phyloP scores from a whole-genome alignment of 2,888 invertebrate species.

The Gasteruption jaculator region DNA sequence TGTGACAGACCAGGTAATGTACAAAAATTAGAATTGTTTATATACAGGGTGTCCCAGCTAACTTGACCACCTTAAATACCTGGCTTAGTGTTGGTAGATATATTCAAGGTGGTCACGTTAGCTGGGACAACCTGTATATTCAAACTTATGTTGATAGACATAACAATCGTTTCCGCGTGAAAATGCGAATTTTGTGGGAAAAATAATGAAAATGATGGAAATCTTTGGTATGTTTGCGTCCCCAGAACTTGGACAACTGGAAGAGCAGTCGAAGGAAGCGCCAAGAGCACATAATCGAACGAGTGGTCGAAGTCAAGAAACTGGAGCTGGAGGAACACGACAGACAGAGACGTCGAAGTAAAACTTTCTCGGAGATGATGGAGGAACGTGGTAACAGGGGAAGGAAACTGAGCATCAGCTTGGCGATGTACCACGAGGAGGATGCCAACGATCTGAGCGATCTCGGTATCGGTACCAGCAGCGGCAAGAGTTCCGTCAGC shows the following conservation, averaged over 20 bases:
- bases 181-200: too few species aligned
- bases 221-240: too few species aligned
- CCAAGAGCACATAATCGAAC: conserved; percentile 84
- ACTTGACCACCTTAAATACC: too few species aligned
- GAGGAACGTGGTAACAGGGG: conserved; percentile 69
- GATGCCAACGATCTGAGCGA: conserved; percentile 82
- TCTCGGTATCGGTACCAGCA: conserved; percentile 63
- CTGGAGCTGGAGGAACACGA: conserved; percentile 74
- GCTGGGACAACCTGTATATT: too few species aligned
- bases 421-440: conserved; percentile 74
- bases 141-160: too few species aligned
- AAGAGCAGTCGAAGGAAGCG: conserved; percentile 89
- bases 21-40: too few species aligned
- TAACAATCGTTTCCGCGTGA: too few species aligned
- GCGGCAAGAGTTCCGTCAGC: conserved; percentile 49
- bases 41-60: too few species aligned
- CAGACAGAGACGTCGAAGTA: conserved; percentile 72
- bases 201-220: too few species aligned
- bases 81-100: too few species aligned
- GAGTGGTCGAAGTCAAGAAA: conserved; percentile 85
- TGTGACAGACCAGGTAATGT: too few species aligned
- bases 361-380: conserved; percentile 93
- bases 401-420: conserved; percentile 56
- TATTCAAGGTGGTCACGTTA: too few species aligned
- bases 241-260: conserved; percentile 88